These are phyloP conservation scores for Pseudochirops corinnae DNA, from an alignment of 2,797 vertebrate genomes.

Conservation along the genomic window DNA sequence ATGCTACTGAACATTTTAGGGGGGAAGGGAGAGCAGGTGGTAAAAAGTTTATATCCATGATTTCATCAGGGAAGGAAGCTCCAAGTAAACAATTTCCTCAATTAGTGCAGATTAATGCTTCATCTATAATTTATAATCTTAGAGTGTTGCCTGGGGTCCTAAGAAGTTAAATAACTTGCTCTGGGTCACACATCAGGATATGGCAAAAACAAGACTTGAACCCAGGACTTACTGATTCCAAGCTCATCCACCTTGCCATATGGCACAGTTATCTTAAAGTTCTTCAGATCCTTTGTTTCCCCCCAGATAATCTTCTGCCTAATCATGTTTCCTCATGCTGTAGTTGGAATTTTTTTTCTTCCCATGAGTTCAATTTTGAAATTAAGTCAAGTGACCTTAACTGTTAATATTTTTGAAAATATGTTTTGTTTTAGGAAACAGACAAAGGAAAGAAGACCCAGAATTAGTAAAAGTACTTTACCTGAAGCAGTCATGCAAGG, in stretches of 20 bases:
- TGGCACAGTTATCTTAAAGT: neutral
- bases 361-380: neutral
- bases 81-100: too few relatives aligned
- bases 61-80: too few relatives aligned
- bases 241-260: neutral
- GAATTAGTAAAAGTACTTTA: neutral
- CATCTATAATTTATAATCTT: neutral
- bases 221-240: neutral
- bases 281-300: neutral
- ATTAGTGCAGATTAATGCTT: too few relatives aligned
- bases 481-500: neutral
- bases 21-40: too few relatives aligned
- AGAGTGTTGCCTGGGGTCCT: neutral
- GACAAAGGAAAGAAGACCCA: neutral
- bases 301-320: neutral
- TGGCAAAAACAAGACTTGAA: neutral
- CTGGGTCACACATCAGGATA: neutral
- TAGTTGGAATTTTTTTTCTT: neutral
- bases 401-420: neutral
- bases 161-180: neutral
- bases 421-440: neutral
- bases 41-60: too few relatives aligned
- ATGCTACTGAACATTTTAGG: too few relatives aligned
- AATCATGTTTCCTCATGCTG: neutral
- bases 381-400: neutral